Evolutionary conservation across 1,140 invertebrate genomes (phyloP).

Genomic region (Drosophila teissieri): DNA sequence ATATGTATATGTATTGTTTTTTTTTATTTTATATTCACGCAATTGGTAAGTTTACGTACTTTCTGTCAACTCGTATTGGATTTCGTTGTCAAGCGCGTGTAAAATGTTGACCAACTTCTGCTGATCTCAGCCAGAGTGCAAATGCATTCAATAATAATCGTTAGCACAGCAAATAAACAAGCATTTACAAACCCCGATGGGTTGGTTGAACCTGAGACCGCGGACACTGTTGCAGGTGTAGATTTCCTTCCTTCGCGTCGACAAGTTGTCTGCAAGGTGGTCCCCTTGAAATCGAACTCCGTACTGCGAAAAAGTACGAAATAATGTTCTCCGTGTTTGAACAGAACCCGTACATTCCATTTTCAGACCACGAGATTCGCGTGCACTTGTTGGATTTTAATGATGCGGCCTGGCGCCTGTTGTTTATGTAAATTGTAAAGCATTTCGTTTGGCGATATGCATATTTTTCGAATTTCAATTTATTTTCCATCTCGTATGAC

Average conservation of each 20-base stretch:
- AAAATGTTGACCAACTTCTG: conserved; percentile 39
- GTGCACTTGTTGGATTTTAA: conserved; percentile 50
- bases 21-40: not conserved
- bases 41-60: not conserved
- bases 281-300: conserved; percentile 15
- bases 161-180: conserved; percentile 60
- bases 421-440: conserved; percentile 59
- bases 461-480: conserved; percentile 59
- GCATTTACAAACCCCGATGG: conserved; percentile 41
- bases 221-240: conserved; percentile 33
- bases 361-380: conserved; percentile 20
- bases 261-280: conserved; percentile 58
- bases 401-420: conserved; percentile 50
- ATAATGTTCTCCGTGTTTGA: conserved; percentile 9
- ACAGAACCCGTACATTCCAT: conserved; percentile 13
- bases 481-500: conserved; percentile 48
- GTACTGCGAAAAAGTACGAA: not conserved
- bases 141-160: conserved; percentile 39
- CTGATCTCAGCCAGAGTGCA: conserved; percentile 34
- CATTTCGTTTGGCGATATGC: conserved; percentile 51
- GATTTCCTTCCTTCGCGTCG: conserved; percentile 60
- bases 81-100: conserved; percentile 66
- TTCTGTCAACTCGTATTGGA: conserved; percentile 32
- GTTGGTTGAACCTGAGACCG: conserved; percentile 27
- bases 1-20: not conserved